Evolutionary conservation across 2,797 vertebrate genomes (phyloP).

Genomic region (Amblyopsis hoosieri): DNA sequence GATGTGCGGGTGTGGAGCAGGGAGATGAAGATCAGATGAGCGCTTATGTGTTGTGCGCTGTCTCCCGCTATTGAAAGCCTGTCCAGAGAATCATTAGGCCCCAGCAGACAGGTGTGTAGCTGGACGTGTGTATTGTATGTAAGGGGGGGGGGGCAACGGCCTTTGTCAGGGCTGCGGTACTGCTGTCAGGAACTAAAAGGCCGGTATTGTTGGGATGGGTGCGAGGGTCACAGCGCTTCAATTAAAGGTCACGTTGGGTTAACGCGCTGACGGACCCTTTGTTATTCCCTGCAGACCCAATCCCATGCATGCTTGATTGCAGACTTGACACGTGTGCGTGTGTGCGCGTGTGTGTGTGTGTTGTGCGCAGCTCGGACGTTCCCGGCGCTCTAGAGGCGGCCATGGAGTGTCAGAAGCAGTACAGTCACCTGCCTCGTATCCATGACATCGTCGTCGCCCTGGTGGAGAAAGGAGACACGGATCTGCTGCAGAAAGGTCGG

Average conservation of each 20-base stretch:
- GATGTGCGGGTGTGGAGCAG: conserved; percentile 28
- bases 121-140: conserved; percentile 12
- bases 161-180: conserved; percentile 55
- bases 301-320: conserved; percentile 53
- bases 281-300: conserved; percentile 49
- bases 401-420: conserved; percentile 79
- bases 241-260: conserved; percentile 59
- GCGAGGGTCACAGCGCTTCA: conserved; percentile 49
- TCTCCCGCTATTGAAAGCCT: conserved; percentile 63
- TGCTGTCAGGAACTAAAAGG: conserved; percentile 70
- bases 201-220: conserved; percentile 51
- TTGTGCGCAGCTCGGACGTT: conserved; percentile 78
- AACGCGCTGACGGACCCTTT: conserved; percentile 49
- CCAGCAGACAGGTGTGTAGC: conserved; percentile 48
- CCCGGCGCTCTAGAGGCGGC: conserved; percentile 79
- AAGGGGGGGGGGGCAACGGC: conserved; percentile 52
- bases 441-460: conserved; percentile 85
- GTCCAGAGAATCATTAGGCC: conserved; percentile 60
- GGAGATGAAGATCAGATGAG: conserved; percentile 64
- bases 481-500: conserved; percentile 89
- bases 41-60: conserved; percentile 51
- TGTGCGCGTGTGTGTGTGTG: background rate
- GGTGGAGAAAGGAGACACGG: conserved; percentile 88
- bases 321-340: conserved; percentile 38
- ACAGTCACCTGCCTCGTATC: conserved; percentile 79